Evolutionary conservation across 1,140 invertebrate genomes (phyloP).

Genomic region (Macrostomum lignano): DNA sequence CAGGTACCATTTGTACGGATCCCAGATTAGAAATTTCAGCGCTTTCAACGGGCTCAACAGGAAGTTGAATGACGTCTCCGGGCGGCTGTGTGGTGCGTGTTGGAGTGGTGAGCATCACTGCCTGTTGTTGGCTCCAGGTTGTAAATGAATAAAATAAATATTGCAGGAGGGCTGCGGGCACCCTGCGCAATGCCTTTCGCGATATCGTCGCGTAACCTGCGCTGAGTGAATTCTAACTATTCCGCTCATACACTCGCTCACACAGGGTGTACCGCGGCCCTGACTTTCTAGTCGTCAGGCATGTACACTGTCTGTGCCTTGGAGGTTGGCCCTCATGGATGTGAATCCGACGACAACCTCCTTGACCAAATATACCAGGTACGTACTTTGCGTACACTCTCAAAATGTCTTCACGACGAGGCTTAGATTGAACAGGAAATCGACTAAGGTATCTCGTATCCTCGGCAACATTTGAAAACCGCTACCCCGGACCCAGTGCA

Average conservation of each 20-base stretch:
- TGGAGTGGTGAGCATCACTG: neutral
- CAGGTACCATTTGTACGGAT: conserved; percentile 66
- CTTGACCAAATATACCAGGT: too few relatives aligned
- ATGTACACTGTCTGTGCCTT: too few relatives aligned
- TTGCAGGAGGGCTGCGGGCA: neutral
- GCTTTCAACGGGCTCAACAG: conserved; percentile 64
- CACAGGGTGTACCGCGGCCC: too few relatives aligned
- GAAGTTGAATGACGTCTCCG: conserved; percentile 69
- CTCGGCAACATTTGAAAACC: too few relatives aligned
- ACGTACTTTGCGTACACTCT: too few relatives aligned
- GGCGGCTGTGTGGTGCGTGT: conserved; percentile 38
- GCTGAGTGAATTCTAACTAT: neutral
- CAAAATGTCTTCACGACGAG: too few relatives aligned
- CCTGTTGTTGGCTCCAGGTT: neutral
- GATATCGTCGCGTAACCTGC: neutral
- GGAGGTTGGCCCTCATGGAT: too few relatives aligned
- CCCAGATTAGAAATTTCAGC: conserved; percentile 51
- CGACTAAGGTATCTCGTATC: too few relatives aligned
- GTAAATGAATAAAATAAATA: neutral
- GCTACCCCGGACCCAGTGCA: too few relatives aligned
- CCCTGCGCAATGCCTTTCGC: neutral
- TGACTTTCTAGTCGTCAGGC: too few relatives aligned
- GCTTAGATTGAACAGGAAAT: too few relatives aligned
- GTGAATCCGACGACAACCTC: too few relatives aligned
- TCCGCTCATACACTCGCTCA: neutral